Evolutionary conservation across 2,113 vertebrate genomes (phyloP).

Genomic region (Psittacara wagleri): DNA sequence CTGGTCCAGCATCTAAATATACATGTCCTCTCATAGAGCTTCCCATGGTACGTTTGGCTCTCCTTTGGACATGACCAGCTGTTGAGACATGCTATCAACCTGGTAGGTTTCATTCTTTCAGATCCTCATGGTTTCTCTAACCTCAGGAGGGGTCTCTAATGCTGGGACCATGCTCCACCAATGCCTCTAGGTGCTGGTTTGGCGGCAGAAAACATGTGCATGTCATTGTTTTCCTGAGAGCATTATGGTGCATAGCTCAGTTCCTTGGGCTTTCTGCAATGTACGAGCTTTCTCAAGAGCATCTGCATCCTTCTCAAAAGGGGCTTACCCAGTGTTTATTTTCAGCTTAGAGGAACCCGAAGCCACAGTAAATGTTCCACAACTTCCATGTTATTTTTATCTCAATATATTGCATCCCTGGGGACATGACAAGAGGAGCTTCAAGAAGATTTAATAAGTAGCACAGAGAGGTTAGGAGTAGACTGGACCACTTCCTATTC

Average conservation of each 20-base stretch:
- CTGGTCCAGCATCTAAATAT: background rate
- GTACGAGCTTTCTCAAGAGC: background rate
- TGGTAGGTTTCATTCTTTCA: background rate
- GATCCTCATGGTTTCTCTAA: background rate
- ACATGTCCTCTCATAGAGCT: background rate
- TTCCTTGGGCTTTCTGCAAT: background rate
- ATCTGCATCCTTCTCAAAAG: background rate
- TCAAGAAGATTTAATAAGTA: background rate
- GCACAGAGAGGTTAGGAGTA: background rate
- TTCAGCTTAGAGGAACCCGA: background rate
- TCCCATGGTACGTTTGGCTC: background rate
- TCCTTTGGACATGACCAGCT: background rate
- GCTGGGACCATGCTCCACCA: fast-evolving
- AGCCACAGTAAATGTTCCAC: background rate
- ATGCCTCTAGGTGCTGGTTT: background rate
- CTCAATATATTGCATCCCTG: background rate
- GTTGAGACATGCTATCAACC: background rate
- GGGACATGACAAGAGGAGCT: background rate
- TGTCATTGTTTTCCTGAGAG: background rate
- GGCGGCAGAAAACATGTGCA: background rate
- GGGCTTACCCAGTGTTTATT: background rate
- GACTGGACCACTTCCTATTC: background rate
- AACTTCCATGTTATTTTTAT: background rate
- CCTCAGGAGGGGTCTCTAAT: background rate
- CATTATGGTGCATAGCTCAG: fast-evolving